Percentiles rank a stretch among this genome's conserved stretches.
These are phyloP conservation scores for Chymomyza costata DNA, from an alignment of 1,140 invertebrate species.

Conservation along the genomic window DNA sequence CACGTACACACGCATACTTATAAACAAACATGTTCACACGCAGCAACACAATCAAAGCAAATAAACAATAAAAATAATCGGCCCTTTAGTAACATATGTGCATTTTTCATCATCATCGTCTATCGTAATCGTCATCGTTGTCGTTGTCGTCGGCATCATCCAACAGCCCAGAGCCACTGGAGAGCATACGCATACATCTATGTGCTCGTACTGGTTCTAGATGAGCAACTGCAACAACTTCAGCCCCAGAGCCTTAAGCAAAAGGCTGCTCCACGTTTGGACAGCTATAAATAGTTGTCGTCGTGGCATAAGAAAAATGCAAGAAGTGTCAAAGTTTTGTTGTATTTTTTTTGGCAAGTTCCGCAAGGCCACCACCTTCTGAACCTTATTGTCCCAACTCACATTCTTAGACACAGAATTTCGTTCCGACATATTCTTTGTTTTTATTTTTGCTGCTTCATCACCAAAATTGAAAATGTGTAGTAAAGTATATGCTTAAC, in stretches of 20 bases:
- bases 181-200: constrained; percentile 17
- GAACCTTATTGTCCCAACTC: not conserved
- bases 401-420: constrained; percentile 5
- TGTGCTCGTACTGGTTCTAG: constrained; percentile 35
- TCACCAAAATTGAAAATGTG: constrained; percentile 64
- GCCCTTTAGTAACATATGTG: constrained; percentile 68
- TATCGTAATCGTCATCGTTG: constrained; percentile 1
- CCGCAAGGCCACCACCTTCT: constrained; percentile 46
- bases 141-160: constrained; percentile 15
- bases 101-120: constrained; percentile 65
- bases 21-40: constrained; percentile 25
- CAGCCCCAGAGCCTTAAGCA: constrained; percentile 3
- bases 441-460: constrained; percentile 48
- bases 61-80: constrained; percentile 73
- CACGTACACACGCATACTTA: constrained; percentile 37
- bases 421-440: constrained; percentile 4
- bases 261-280: too few relatives aligned
- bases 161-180: constrained; percentile 4
- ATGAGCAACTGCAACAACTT: constrained; percentile 17
- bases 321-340: constrained; percentile 66
- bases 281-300: constrained; percentile 68
- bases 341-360: constrained; percentile 22
- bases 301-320: constrained; percentile 69
- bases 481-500: too few relatives aligned
- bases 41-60: constrained; percentile 59